These are phyloP conservation scores for Drosophila demipolita DNA, from an alignment of 2,888 invertebrate genomes.

Conservation along the genomic window DNA sequence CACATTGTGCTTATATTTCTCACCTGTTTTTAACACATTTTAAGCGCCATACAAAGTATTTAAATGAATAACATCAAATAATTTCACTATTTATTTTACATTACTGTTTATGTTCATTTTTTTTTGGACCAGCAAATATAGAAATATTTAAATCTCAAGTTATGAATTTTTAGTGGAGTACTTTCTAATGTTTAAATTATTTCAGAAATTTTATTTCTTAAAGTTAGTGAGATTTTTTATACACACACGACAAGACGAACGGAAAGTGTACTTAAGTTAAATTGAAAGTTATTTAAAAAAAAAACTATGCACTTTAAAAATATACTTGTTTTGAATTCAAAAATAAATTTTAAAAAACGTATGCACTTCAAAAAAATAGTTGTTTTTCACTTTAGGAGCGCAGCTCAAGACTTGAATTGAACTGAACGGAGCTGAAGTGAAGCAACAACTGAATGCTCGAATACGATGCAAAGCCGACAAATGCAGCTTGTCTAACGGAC, in stretches of 20 bases:
- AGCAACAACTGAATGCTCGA: slow-evolving; percentile 72
- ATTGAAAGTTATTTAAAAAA: not conserved
- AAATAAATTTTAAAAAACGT: slow-evolving; percentile 10
- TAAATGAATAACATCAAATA: not conserved
- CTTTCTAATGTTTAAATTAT: not conserved
- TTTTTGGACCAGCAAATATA: too few species aligned
- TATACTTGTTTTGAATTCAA: not conserved
- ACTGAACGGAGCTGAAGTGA: slow-evolving; percentile 75
- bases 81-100: not conserved
- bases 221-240: not conserved
- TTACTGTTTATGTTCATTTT: not conserved
- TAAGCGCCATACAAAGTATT: not conserved
- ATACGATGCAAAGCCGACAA: slow-evolving; percentile 56
- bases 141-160: not conserved
- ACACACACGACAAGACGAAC: not conserved
- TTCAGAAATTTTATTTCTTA: not conserved
- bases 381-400: slow-evolving; percentile 11
- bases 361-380: slow-evolving; percentile 16
- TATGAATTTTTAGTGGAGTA: not conserved
- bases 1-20: not conserved
- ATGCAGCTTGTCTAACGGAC: slow-evolving; percentile 45
- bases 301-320: not conserved
- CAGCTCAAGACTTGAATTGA: slow-evolving; percentile 35
- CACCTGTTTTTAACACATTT: not conserved
- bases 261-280: not conserved